Evolutionary conservation across 2,797 vertebrate genomes (phyloP).

Genomic region (Peromyscus eremicus): DNA sequence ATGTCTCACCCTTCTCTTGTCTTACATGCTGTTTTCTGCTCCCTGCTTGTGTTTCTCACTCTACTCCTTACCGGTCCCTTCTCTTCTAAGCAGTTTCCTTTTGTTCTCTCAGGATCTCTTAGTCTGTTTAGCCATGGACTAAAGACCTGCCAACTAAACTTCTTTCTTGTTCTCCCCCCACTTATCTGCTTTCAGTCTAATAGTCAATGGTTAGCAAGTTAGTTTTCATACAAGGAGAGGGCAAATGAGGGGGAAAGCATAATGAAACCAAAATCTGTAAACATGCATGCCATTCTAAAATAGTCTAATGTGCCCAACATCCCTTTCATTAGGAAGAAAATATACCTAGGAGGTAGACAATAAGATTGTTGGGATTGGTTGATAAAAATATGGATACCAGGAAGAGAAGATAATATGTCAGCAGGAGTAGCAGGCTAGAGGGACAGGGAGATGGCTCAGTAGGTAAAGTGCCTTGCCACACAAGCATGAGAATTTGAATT

Average conservation of each 20-base stretch:
- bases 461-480: neutral
- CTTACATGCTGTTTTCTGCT: neutral
- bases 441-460: too few species aligned
- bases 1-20: neutral
- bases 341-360: neutral
- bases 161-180: neutral
- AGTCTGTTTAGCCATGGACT: neutral
- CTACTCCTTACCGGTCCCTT: neutral
- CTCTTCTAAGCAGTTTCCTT: neutral
- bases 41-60: neutral
- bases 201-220: neutral
- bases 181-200: constrained; percentile 14
- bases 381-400: neutral
- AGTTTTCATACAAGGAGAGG: constrained; percentile 25
- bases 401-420: neutral
- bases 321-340: constrained; percentile 23
- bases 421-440: neutral
- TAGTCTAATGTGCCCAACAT: neutral
- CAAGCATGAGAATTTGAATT: neutral
- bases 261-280: constrained; percentile 29
- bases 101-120: neutral
- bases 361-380: neutral
- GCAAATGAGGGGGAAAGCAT: neutral
- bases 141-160: constrained; percentile 4
- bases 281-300: constrained; percentile 47